A percentile compares a stretch with the other conserved stretches of the same genome.
Conservation (phyloP, 2,888 invertebrate genomes). For the Heliconius hortense region DNA sequence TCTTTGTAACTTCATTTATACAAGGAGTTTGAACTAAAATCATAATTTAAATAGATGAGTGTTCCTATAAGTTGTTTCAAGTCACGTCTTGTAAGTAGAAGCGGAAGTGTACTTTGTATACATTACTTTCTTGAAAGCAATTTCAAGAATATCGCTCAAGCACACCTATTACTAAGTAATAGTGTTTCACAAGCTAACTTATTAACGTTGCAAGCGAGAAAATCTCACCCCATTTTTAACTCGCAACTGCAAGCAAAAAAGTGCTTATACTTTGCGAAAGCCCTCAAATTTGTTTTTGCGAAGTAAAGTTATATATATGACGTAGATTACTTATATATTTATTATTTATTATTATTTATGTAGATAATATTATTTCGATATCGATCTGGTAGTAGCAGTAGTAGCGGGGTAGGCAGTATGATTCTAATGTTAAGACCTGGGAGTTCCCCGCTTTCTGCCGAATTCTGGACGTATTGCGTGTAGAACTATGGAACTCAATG, state of each 20-base stretch:
- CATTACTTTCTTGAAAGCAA: slow-evolving; percentile 15
- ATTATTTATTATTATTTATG: not conserved
- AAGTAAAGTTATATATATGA: not conserved
- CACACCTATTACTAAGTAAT: slow-evolving; percentile 22
- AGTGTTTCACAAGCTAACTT: slow-evolving; percentile 12
- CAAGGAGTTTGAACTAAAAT: slow-evolving; percentile 6
- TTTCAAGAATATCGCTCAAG: slow-evolving; percentile 14
- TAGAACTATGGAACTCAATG: too few species aligned
- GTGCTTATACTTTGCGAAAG: not conserved
- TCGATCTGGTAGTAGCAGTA: too few species aligned
- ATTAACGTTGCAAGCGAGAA: slow-evolving; percentile 19
- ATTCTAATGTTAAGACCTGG: too few species aligned
- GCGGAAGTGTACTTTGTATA: not conserved
- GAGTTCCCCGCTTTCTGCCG: too few species aligned
- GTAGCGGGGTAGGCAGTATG: too few species aligned
- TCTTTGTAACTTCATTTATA: not conserved
- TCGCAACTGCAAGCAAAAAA: not conserved
- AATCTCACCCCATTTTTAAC: slow-evolving; percentile 17
- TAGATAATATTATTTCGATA: too few species aligned
- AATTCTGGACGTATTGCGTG: too few species aligned
- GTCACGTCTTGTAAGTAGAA: not conserved
- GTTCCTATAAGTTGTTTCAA: not conserved
- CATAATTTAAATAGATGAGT: not conserved
- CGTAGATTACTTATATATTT: not conserved
- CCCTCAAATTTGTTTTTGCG: not conserved